Evolutionary conservation across 2,113 vertebrate species (phyloP).

Genomic region (Odocoileus hemionus): DNA sequence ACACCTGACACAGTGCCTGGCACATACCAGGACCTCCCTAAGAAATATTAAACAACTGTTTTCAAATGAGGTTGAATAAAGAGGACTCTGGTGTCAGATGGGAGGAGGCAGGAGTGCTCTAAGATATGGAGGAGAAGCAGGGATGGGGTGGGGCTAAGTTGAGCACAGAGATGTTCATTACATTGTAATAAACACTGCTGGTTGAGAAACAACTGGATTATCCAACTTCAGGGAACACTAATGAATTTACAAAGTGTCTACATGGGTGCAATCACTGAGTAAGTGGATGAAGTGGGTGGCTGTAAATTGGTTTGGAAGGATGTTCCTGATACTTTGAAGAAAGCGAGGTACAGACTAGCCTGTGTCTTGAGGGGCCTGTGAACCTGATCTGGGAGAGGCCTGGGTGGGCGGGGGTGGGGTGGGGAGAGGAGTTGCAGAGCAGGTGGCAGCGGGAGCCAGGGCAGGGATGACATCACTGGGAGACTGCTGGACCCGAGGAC

Average conservation of each 20-base stretch:
- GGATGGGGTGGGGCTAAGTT: not conserved
- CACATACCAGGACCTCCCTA: not conserved
- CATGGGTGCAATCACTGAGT: not conserved
- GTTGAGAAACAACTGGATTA: not conserved
- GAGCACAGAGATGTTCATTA: not conserved
- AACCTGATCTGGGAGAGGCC: not conserved
- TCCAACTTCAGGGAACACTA: not conserved
- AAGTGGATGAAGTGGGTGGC: not conserved
- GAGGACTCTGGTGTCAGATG: not conserved
- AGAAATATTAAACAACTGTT: not conserved
- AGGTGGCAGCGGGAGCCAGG: slow-evolving; percentile 27
- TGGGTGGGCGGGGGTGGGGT: not conserved
- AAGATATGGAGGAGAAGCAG: not conserved
- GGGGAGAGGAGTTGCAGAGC: not conserved
- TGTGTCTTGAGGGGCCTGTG: not conserved
- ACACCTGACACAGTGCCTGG: not conserved
- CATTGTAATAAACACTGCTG: not conserved
- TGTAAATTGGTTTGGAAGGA: not conserved
- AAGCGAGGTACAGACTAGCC: not conserved
- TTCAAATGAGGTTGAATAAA: not conserved
- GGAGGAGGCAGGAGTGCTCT: not conserved
- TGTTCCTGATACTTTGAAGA: not conserved
- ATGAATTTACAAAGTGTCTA: not conserved
- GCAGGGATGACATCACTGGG: not conserved
- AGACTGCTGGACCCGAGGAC: slow-evolving; percentile 25